A percentile compares a stretch with the other conserved stretches of the same genome.
phyloP scores from a whole-genome alignment of 2,888 invertebrate genomes.

The Scaeva pyrastri region DNA sequence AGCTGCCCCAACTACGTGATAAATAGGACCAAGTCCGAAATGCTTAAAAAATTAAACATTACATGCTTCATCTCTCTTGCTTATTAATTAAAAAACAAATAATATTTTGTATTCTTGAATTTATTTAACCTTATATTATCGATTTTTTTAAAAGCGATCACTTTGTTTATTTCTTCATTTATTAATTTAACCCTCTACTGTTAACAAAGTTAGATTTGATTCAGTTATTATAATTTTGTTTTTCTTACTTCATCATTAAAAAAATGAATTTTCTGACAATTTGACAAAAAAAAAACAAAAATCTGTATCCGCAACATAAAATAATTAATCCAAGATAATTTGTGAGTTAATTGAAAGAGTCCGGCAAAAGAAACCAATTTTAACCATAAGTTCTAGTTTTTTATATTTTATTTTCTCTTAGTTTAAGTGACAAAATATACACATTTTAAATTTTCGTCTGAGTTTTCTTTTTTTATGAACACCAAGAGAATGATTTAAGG shows the following conservation, averaged over 20 bases:
- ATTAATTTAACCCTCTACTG: slow-evolving; percentile 3
- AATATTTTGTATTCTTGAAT: slow-evolving; percentile 28
- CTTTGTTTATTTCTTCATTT: slow-evolving; percentile 4
- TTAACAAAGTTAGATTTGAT: neutral
- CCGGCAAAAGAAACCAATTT: neutral
- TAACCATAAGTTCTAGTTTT: neutral
- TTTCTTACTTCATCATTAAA: neutral
- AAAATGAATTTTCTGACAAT: no score
- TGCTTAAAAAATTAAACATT: slow-evolving; percentile 35
- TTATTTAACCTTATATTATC: slow-evolving; percentile 47
- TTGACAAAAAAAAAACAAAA: no score
- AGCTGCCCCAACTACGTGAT: slow-evolving; percentile 63
- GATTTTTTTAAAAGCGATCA: slow-evolving; percentile 11
- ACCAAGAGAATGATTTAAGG: no score
- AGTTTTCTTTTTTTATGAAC: no score
- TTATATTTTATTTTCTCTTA: slow-evolving; percentile 3
- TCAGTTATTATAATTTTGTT: neutral
- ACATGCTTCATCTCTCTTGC: slow-evolving; percentile 54
- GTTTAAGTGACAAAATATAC: slow-evolving; percentile 1
- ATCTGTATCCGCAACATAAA: neutral
- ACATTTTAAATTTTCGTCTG: neutral
- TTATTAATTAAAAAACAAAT: slow-evolving; percentile 32
- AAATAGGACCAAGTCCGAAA: slow-evolving; percentile 24
- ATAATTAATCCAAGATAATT: neutral
- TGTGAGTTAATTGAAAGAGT: neutral